Conservation (phyloP, 2,797 vertebrate genomes). For the Euphonia xanthogaster region DNA sequence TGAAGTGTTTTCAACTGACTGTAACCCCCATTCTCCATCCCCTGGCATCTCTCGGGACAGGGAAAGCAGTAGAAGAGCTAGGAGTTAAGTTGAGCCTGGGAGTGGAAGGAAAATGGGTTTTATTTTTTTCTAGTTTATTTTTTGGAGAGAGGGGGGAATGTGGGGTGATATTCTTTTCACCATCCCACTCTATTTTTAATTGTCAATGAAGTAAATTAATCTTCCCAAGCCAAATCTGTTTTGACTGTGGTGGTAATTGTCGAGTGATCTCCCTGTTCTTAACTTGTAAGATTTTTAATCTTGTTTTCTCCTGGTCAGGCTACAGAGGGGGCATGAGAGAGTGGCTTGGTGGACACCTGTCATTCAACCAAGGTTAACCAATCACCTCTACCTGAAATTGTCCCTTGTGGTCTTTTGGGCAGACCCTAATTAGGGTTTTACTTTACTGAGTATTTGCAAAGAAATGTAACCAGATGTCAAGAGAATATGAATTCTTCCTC, state of each 20-base stretch:
- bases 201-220: background rate
- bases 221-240: background rate
- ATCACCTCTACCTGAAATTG: background rate
- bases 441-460: background rate
- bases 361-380: background rate
- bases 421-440: background rate
- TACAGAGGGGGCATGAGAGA: background rate
- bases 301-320: background rate
- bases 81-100: background rate
- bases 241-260: background rate
- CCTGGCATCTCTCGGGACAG: accelerated
- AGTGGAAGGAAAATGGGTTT: background rate
- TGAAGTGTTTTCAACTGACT: background rate
- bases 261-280: background rate
- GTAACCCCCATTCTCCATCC: background rate
- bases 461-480: background rate
- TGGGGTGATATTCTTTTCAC: background rate
- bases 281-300: background rate
- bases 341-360: background rate
- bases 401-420: background rate
- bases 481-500: background rate
- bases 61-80: background rate
- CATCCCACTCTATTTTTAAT: background rate
- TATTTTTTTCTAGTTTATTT: background rate
- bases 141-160: accelerated